A percentile compares a stretch with the other conserved stretches of the same genome.
phyloP scores from a whole-genome alignment of 1,140 invertebrate genomes.

The Oppia nitens region DNA sequence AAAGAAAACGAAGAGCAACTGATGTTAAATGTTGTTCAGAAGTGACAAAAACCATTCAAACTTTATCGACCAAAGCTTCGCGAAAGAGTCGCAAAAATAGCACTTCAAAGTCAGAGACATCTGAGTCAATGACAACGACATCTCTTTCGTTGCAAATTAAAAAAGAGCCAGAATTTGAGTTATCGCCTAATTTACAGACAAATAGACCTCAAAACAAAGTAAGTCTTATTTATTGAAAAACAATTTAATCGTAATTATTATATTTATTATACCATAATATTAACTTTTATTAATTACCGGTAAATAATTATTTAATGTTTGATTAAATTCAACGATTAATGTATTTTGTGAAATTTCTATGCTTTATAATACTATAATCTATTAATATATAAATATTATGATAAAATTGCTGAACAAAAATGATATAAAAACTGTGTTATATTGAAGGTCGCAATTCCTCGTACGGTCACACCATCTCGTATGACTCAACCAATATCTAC shows the following conservation, averaged over 20 bases:
- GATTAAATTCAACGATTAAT: too few species aligned
- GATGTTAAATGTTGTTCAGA: neutral
- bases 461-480: neutral
- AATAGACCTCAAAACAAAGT: neutral
- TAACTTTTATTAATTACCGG: too few species aligned
- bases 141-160: neutral
- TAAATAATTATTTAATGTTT: too few species aligned
- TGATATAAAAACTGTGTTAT: neutral
- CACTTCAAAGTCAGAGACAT: neutral
- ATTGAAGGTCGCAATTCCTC: neutral
- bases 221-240: neutral
- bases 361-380: too few species aligned
- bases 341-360: too few species aligned
- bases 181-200: neutral
- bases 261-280: too few species aligned
- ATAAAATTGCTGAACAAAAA: neutral
- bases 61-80: neutral
- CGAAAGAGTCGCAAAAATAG: neutral
- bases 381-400: neutral
- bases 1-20: slow-evolving; percentile 40
- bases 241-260: too few species aligned
- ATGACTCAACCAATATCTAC: neutral
- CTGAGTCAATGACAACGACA: neutral
- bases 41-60: neutral
- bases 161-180: neutral